A percentile compares a stretch with the other conserved stretches of the same genome.
Evolutionary conservation across 2,113 vertebrate species (phyloP).

Genomic region (Pycnonotus jocosus): DNA sequence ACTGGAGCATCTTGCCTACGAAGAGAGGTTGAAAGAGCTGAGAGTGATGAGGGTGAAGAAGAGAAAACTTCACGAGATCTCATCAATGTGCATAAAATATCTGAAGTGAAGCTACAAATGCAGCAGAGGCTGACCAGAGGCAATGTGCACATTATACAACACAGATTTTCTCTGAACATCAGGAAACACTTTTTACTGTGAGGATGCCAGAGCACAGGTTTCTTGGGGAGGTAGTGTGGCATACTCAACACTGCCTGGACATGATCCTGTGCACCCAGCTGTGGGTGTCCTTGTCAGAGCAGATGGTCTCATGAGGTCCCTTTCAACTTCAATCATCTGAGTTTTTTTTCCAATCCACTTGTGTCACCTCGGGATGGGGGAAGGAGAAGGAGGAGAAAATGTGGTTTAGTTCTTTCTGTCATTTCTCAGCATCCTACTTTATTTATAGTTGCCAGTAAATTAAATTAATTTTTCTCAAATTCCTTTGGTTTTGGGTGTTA

Average conservation of each 20-base stretch:
- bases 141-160: not conserved
- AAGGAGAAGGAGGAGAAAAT: not conserved
- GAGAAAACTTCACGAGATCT: not conserved
- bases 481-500: not conserved
- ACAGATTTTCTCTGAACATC: not conserved
- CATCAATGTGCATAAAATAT: not conserved
- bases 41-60: not conserved
- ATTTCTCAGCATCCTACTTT: not conserved
- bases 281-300: not conserved
- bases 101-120: not conserved
- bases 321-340: not conserved
- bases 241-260: not conserved
- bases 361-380: fast-evolving
- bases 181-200: not conserved
- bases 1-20: not conserved
- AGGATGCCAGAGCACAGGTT: not conserved
- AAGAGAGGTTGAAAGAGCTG: not conserved
- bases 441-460: not conserved
- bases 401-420: not conserved
- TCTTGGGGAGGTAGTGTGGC: fast-evolving
- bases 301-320: not conserved
- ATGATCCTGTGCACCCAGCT: not conserved
- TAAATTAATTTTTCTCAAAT: not conserved
- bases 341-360: not conserved
- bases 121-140: fast-evolving